Evolutionary conservation across 1,140 invertebrate species (phyloP).

Genomic region (Brachionus manjavacas): DNA sequence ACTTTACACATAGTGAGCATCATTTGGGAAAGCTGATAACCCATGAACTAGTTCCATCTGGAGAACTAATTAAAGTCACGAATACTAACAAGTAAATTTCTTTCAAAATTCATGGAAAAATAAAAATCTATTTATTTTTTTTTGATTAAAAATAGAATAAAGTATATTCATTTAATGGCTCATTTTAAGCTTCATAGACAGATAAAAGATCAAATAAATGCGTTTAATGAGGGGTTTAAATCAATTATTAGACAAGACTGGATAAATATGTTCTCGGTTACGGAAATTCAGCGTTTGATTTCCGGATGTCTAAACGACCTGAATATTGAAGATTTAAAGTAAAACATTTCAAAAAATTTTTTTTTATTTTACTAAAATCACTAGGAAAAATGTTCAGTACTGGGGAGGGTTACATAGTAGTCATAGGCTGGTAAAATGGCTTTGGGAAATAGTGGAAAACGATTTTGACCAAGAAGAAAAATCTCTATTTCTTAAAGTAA

Average conservation of each 20-base stretch:
- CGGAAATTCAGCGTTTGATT: conserved; percentile 70
- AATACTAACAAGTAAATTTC: conserved; percentile 79
- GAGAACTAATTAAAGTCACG: conserved; percentile 82
- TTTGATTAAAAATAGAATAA: conserved; percentile 65
- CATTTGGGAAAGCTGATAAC: conserved; percentile 69
- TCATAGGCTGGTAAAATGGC: conserved; percentile 92
- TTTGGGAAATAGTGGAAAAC: conserved; percentile 95
- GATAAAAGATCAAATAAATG: conserved; percentile 77
- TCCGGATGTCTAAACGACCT: conserved; percentile 62
- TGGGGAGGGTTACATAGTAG: conserved; percentile 98
- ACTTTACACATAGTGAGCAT: conserved; percentile 94
- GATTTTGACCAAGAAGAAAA: conserved; percentile 88
- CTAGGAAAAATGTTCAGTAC: conserved; percentile 82
- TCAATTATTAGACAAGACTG: conserved; percentile 91
- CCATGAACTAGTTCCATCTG: conserved; percentile 75
- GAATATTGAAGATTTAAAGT: conserved; percentile 79
- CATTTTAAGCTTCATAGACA: conserved; percentile 95
- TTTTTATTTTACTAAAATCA: conserved; percentile 43
- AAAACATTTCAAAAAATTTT: background rate
- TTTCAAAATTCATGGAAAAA: background rate
- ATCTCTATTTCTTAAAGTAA: conserved; percentile 80
- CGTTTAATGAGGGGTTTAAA: conserved; percentile 91
- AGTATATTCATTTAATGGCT: conserved; percentile 96
- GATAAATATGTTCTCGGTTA: conserved; percentile 89
- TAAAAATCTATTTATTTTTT: conserved; percentile 48